Base-by-base conservation (phyloP, 2,888 invertebrate species). In the Rhagophthalmus giganteus region DNA sequence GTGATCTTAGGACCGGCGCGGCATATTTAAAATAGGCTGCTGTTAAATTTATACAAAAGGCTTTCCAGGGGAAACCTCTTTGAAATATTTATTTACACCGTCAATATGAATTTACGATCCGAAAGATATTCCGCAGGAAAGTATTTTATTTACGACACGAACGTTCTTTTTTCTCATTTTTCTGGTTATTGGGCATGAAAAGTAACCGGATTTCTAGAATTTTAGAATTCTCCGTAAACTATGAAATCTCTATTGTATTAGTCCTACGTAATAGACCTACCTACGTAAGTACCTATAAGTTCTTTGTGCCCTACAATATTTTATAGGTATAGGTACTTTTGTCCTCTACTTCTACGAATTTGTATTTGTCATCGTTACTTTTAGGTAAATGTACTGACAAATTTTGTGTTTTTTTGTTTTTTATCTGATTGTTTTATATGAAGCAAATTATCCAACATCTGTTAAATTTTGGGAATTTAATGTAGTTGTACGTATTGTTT, bases 291-390 rank as follows among this genome's bases (percentile, higher is more conserved):
- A n/a, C n/a, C n/a, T n/a, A n/a, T 33, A 40, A 49, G 58, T 45
- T 62, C 61, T 62, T 65, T 64, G 61, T 62, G 59, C 55, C 62
- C 62, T 63, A 65, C 64, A 61, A 66, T 65, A 64, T 64, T 66
- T 64, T 63, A 65, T 65, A 56, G 58, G 34, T 16, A 30, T 12
- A 13, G 30, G 11, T 12, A 9, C 55, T 48, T 39, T 39, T 48
- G 55, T 44, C 42, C 41, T 49, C 32, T 42, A 37, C 50, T 48
- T 38, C 47, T 55, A n/a, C n/a, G n/a, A n/a, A n/a, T n/a, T n/a
- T n/a, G n/a, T n/a, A n/a, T n/a, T n/a, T n/a, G n/a, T n/a, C n/a
- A n/a, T n/a, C n/a, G n/a, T n/a, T n/a, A n/a, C n/a, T n/a, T n/a
- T n/a, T n/a, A n/a, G n/a, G n/a, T n/a, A n/a, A n/a, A n/a, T n/a